phyloP scores from a whole-genome alignment of 2,113 vertebrate species.

The Calidris pugnax region DNA sequence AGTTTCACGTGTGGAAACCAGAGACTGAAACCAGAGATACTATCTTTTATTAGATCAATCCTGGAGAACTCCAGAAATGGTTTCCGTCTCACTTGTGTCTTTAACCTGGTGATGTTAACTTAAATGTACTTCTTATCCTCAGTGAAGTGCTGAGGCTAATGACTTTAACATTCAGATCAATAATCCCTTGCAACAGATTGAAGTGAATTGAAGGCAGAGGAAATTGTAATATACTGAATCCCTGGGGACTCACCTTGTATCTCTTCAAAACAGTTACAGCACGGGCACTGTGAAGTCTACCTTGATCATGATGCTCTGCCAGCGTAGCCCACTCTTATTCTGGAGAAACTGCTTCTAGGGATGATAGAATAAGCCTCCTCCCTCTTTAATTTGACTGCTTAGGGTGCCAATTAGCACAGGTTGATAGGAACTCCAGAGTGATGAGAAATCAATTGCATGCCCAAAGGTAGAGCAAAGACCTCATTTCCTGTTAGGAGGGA shows the following conservation, averaged over 20 bases:
- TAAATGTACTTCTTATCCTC: background rate
- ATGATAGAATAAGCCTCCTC: background rate
- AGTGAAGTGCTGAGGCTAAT: slow-evolving; percentile 9
- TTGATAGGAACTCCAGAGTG: background rate
- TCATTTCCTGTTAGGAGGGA: background rate
- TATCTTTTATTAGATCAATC: background rate
- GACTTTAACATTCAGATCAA: slow-evolving; percentile 8
- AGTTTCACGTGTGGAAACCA: background rate
- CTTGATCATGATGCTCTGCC: background rate
- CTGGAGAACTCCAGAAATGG: background rate
- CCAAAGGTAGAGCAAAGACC: background rate
- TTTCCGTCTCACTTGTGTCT: background rate
- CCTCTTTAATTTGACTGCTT: background rate
- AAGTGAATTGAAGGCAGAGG: background rate
- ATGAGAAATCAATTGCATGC: background rate
- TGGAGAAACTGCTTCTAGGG: background rate
- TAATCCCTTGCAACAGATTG: background rate
- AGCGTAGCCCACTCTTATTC: background rate
- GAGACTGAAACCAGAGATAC: background rate
- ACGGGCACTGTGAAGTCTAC: background rate
- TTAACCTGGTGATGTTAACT: background rate
- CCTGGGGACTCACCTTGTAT: background rate
- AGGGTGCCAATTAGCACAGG: background rate
- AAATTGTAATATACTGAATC: background rate
- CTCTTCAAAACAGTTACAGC: background rate